Base-by-base conservation (phyloP, 2,113 vertebrate species). In the Mugil cephalus region DNA sequence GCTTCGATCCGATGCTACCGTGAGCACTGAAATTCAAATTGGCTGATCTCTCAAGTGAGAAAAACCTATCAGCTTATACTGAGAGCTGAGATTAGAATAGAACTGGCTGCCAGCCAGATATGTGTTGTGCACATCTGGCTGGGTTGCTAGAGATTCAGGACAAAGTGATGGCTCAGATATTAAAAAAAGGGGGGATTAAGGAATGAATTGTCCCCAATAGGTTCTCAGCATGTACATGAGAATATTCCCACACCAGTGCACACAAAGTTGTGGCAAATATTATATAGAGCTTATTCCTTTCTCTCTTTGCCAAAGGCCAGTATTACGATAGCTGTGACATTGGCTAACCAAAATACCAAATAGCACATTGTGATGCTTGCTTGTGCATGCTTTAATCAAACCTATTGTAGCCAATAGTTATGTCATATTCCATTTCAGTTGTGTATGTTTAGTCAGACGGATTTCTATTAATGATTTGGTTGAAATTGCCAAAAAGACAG, bases 51-150 rank as follows among this genome's bases (percentile, higher is more conserved):
- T 90, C 35, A 63, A 83, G 53, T 61, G 77, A 59, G 47, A n/a
- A 82, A 84, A 84, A 69, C 53, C 74, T 64, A 70, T 85, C 64
- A 77, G 69, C 69, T 83, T 88, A 71, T 85, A 50, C 59, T 54
- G 66, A 81, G 71, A 73, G 80, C 69, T 17, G 62, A 82, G 90
- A 90, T 91, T 89, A 88, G 84, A 60, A 78, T 73, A 46, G 69
- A 87, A 88, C 86, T 90, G 87, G 86, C 90, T 75, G 77, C 69
- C 50, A 75, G 82, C 88, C 89, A 85, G 84, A 83, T 75, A 59
- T 84, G n/a, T 77, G 71, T 74, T 70, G 61, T 80, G 62, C 88
- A 89, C 84, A 88, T 88, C 81, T 89, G 86, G 82, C 73, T 72
- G 8, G 65, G 59, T 82, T 83, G 81, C 80, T 65, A 18, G 74